Base-by-base conservation (phyloP, 1,140 invertebrate genomes). In the Mizuhopecten yessoensis region DNA sequence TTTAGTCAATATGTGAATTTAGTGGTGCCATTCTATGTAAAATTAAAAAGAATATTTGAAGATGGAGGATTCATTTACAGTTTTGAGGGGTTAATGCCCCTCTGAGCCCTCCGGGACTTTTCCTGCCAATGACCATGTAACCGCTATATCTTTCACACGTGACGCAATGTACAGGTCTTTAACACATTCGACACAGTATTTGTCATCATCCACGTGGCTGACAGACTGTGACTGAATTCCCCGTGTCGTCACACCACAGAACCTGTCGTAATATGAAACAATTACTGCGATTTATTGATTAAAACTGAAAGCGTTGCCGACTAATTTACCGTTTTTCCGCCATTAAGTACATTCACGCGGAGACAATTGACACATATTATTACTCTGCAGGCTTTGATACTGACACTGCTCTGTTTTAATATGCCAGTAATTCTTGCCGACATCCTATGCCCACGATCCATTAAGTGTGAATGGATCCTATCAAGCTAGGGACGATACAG, bases 311-410 rank as follows among this genome's bases (percentile, higher is more conserved):
- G 57, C 57, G 29, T 75, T 29, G 57, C 57, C 57, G 23, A 75
- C 57, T 75, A 75, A 75, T 75, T 75, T n/a, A n/a, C 23, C 57
- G n/a, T 75, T 75, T 45, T 75, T 29, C 57, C n/a, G 57, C 57
- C 57, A 75, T 29, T 75, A 75, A 75, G 29, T 29, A 29, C n/a
- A 29, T 75, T 75, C 20, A 75, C 57, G 57, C 29, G 57, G 57
- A 75, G 57, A 17, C 5, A 29, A 75, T 75, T 75, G n/a, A 17
- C 57, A 75, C 57, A 75, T 17, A 75, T 17, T n/a, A 75, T 75
- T 75, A 75, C n/a, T 75, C 57, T 75, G n/a, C 23, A 9, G n/a
- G 57, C 57, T 75, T 75, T 75, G 57, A 75, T 75, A 75, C 23
- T 10, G 29, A n/a, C 57, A 75, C 57, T 29, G 29, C 57, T 7